These are phyloP conservation scores for Tipula unca DNA, from an alignment of 2,888 invertebrate genomes.

Conservation along the genomic window DNA sequence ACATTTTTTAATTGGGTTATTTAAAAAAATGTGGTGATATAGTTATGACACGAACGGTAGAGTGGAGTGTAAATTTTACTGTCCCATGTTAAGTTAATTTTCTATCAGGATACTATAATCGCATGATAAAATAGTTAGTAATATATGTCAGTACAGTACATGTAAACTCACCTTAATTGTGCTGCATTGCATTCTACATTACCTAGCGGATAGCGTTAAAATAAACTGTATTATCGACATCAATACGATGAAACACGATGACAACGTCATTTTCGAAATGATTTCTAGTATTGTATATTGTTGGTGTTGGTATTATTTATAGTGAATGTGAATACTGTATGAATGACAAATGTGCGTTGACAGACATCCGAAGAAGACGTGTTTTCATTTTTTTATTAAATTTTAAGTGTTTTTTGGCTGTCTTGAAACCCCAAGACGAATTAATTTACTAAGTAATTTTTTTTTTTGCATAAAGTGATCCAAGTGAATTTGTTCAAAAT, in stretches of 20 bases:
- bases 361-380: not conserved
- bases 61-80: no score
- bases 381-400: not conserved
- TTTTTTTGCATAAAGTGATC: not conserved
- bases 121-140: no score
- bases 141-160: no score
- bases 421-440: not conserved
- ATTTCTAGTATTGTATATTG: not conserved
- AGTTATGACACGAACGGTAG: no score
- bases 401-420: not conserved
- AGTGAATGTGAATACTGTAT: not conserved
- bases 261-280: not conserved
- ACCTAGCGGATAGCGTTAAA: no score
- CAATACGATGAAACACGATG: not conserved
- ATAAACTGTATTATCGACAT: not conserved
- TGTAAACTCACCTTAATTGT: no score
- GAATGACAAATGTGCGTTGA: no score
- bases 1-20: no score
- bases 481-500: not conserved
- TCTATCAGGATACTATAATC: no score
- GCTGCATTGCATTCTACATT: no score
- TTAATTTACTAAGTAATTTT: not conserved
- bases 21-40: no score
- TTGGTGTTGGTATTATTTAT: not conserved
- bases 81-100: no score